phyloP scores from a whole-genome alignment of 2,888 invertebrate genomes.

The Lamellibrachia columna region DNA sequence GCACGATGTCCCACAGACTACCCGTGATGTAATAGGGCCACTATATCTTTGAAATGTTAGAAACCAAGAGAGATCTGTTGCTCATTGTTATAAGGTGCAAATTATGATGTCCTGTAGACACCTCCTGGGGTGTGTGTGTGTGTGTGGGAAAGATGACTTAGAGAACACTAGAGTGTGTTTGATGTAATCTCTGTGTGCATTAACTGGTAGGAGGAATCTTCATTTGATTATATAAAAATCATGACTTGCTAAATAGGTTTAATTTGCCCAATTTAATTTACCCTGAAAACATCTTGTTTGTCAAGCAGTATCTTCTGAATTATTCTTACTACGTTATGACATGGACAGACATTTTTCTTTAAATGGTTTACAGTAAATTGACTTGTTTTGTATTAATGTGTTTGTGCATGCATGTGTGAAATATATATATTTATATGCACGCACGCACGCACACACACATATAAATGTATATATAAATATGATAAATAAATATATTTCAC shows the following conservation, averaged over 20 bases:
- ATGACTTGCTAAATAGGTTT: background rate
- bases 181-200: background rate
- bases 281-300: background rate
- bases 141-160: conserved; percentile 5
- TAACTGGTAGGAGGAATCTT: background rate
- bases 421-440: too few species aligned
- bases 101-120: background rate
- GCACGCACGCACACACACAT: too few species aligned
- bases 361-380: too few species aligned
- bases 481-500: too few species aligned
- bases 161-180: background rate
- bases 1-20: background rate
- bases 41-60: conserved; percentile 9
- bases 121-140: background rate
- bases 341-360: too few species aligned
- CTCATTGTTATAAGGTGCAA: background rate
- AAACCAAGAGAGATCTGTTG: conserved; percentile 10
- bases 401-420: too few species aligned
- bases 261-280: too few species aligned
- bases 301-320: background rate
- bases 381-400: too few species aligned
- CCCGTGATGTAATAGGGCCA: background rate
- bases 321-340: background rate
- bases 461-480: too few species aligned
- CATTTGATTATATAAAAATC: background rate